Percentiles rank a stretch among this genome's conserved stretches.
phyloP scores from a whole-genome alignment of 2,113 vertebrate species.

The Odontesthes bonariensis region DNA sequence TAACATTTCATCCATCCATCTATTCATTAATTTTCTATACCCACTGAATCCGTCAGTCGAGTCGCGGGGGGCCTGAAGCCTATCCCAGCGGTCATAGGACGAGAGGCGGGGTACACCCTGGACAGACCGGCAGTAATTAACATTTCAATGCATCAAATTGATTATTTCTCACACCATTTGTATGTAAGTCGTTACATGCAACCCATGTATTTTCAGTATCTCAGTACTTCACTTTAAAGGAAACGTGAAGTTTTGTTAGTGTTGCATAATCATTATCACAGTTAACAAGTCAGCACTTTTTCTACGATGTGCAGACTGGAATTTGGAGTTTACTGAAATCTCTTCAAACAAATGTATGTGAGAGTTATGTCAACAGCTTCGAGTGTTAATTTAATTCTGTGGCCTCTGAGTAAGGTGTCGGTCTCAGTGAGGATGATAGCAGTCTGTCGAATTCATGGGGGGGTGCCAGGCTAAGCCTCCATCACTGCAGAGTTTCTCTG shows the following conservation, averaged over 20 bases:
- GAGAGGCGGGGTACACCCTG: no score
- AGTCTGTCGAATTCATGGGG: conserved; percentile 55
- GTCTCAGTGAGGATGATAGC: conserved; percentile 58
- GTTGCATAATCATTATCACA: conserved; percentile 25
- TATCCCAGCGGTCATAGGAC: no score
- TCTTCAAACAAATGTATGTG: conserved; percentile 43
- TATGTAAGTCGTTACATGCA: no score
- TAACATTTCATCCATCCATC: no score
- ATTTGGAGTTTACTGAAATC: conserved; percentile 24
- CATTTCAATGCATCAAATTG: no score
- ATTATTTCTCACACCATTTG: no score
- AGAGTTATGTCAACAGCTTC: conserved; percentile 30
- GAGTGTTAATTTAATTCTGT: conserved; percentile 64
- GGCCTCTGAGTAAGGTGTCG: conserved; percentile 58
- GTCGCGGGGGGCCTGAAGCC: no score
- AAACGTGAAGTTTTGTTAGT: conserved; percentile 10
- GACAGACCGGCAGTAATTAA: no score
- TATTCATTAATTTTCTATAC: no score
- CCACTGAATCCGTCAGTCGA: no score
- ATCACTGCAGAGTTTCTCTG: conserved; percentile 25
- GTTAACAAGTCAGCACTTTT: conserved; percentile 1
- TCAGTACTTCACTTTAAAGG: conserved; percentile 10
- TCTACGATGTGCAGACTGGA: not conserved
- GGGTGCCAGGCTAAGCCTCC: conserved; percentile 45
- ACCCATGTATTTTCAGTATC: not conserved